Percentiles rank a stretch among this genome's conserved stretches.
Evolutionary conservation across 2,888 invertebrate genomes (phyloP).

Genomic region (Tryphoninae sp.): DNA sequence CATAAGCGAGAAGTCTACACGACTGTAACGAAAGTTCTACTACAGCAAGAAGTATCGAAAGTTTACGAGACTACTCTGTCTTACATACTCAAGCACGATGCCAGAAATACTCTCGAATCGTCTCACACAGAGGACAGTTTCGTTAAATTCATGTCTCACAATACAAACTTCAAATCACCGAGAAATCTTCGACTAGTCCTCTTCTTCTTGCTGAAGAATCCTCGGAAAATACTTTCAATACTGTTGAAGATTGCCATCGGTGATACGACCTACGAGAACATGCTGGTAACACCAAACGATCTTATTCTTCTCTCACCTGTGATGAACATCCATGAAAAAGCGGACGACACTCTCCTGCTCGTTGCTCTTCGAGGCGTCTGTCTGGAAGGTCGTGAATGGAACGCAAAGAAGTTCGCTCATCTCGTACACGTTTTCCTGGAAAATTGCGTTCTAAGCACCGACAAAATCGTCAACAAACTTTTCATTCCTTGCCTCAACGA

Average conservation of each 20-base stretch:
- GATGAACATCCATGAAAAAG: conserved; percentile 68
- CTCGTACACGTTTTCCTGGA: conserved; percentile 65
- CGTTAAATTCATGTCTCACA: conserved; percentile 67
- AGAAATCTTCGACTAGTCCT: conserved; percentile 62
- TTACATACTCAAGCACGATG: conserved; percentile 71
- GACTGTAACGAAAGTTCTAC: conserved; percentile 65
- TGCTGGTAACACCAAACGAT: conserved; percentile 71
- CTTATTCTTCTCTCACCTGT: conserved; percentile 70
- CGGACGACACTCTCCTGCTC: conserved; percentile 63
- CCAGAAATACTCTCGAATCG: conserved; percentile 67
- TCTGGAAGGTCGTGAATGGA: conserved; percentile 66
- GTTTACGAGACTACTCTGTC: conserved; percentile 70
- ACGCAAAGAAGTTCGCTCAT: conserved; percentile 67
- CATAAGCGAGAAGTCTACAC: conserved; percentile 64
- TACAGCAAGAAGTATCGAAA: conserved; percentile 64
- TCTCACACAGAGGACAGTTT: conserved; percentile 68
- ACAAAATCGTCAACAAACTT: conserved; percentile 72
- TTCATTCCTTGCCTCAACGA: conserved; percentile 69
- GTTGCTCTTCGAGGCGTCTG: conserved; percentile 62
- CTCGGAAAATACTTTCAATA: conserved; percentile 69
- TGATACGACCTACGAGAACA: conserved; percentile 65
- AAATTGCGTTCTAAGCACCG: conserved; percentile 54
- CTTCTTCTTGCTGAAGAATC: conserved; percentile 70
- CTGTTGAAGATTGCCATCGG: conserved; percentile 74
- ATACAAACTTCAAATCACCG: conserved; percentile 66